A percentile compares a stretch with the other conserved stretches of the same genome.
Evolutionary conservation across 2,888 invertebrate species (phyloP).

Genomic region (Carpatolechia fugitivella): DNA sequence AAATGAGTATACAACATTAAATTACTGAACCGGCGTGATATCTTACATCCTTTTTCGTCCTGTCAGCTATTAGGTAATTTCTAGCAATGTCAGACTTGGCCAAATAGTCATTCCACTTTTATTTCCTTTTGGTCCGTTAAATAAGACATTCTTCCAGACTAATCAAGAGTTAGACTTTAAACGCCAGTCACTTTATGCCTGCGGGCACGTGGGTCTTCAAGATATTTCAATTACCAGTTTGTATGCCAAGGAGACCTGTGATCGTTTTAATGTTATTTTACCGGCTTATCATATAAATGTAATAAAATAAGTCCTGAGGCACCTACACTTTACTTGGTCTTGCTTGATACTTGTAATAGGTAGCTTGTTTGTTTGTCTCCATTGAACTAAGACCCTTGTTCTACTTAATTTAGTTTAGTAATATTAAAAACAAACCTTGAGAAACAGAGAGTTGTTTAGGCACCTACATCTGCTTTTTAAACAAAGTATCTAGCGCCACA

Average conservation of each 20-base stretch:
- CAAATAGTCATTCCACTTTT: background rate
- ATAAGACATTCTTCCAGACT: too few relatives aligned
- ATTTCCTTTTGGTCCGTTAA: background rate
- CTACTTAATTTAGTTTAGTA: too few relatives aligned
- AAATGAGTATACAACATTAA: slow-evolving; percentile 14
- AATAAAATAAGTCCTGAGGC: background rate
- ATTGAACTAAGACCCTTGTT: too few relatives aligned
- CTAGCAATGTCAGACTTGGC: background rate
- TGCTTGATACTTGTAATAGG: too few relatives aligned
- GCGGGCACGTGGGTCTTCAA: background rate
- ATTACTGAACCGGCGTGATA: background rate
- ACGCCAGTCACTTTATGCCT: background rate
- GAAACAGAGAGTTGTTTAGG: too few relatives aligned
- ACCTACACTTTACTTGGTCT: background rate
- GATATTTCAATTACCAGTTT: background rate
- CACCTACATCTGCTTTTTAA: too few relatives aligned
- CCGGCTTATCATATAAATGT: too few relatives aligned
- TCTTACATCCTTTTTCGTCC: background rate
- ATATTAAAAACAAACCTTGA: too few relatives aligned
- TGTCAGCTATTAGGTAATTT: background rate
- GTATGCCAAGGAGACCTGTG: slow-evolving; percentile 3
- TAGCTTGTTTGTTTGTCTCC: too few relatives aligned
- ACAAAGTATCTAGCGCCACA: too few relatives aligned
- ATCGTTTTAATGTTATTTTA: background rate
- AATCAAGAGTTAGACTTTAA: background rate